A percentile compares a stretch with the other conserved stretches of the same genome.
Conservation (phyloP, 2,888 invertebrate genomes). For the Notodonta ziczac region DNA sequence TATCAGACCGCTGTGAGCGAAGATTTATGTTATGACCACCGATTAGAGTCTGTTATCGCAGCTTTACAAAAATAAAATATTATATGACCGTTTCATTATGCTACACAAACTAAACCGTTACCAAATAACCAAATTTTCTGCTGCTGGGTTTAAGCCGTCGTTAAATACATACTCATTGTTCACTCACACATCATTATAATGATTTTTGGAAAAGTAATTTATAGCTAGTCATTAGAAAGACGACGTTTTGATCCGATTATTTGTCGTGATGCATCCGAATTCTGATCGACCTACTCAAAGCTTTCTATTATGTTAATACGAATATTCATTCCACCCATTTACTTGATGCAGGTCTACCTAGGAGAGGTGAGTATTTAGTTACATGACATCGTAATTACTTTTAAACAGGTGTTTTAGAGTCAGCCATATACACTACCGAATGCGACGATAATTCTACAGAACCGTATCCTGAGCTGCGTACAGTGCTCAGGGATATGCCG, state of each 20-base stretch:
- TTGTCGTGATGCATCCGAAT: not conserved
- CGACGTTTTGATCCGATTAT: not conserved
- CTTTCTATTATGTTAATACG: not conserved
- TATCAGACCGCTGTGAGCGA: too few species aligned
- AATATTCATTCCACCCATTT: constrained; percentile 16
- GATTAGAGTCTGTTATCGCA: too few species aligned
- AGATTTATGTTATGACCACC: too few species aligned
- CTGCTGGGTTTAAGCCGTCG: too few species aligned
- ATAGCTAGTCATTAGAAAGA: not conserved
- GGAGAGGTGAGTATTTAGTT: constrained; percentile 50
- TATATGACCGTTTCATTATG: too few species aligned
- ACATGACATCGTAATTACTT: constrained; percentile 5
- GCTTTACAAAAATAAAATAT: too few species aligned
- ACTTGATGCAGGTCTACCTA: constrained; percentile 65
- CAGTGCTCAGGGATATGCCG: constrained; percentile 11
- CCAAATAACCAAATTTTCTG: too few species aligned
- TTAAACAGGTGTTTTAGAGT: constrained; percentile 30
- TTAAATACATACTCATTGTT: not conserved
- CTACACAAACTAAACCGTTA: too few species aligned
- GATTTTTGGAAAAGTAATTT: not conserved
- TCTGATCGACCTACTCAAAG: not conserved
- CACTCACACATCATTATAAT: not conserved
- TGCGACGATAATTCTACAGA: constrained; percentile 16
- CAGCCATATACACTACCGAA: constrained; percentile 14
- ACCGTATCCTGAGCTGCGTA: constrained; percentile 10